Base-by-base conservation (phyloP, 2,797 vertebrate species). In the Columba guinea region DNA sequence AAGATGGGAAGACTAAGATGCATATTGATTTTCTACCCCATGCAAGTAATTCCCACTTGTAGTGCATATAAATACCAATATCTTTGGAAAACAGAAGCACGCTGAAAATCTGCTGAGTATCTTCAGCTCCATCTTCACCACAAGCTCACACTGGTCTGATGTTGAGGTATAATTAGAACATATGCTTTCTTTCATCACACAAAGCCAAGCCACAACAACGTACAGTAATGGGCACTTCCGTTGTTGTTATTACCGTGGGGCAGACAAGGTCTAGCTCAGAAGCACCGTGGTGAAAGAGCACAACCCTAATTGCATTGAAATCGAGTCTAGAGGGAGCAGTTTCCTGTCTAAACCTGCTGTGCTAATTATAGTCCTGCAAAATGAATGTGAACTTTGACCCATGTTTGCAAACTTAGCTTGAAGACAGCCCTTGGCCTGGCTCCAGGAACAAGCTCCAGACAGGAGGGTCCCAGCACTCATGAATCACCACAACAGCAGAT, bases 321-420 rank as follows among this genome's bases (percentile, higher is more conserved):
- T 13, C 67, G 8, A 39, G 77, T 63, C 88, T 87, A 74, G 56
- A 87, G 67, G 67, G 48, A 92, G n/a, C 24, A 90, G 59, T 52
- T 93, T 95, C 67, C 77, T 82, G 88, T 34, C 77, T 87, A 73
- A 94, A 76, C 70, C 55, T 87, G 56, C 59, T 70, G 48, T 56
- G 84, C n/a, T 95, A 90, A 93, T 93, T 90, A 84, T n/a, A 93
- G 86, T 30, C 55, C 56, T 84, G 48, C 35, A 76, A 81, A 93
- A 87, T 28, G 74, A 79, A 39, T 48, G 5, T 49, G 92, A 90
- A 77, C 90, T 84, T 81, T 70, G 83, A 59, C 88, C 80, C 1
- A 0, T 16, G 73, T 63, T 56, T 87, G 83, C 63, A 94, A 84
- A 79, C 83, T 34, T 3, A 48, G 74, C 59, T 65, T 16, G 0